A percentile compares a stretch with the other conserved stretches of the same genome.
Conservation (phyloP, 2,888 invertebrate species). For the Fragum fragum region DNA sequence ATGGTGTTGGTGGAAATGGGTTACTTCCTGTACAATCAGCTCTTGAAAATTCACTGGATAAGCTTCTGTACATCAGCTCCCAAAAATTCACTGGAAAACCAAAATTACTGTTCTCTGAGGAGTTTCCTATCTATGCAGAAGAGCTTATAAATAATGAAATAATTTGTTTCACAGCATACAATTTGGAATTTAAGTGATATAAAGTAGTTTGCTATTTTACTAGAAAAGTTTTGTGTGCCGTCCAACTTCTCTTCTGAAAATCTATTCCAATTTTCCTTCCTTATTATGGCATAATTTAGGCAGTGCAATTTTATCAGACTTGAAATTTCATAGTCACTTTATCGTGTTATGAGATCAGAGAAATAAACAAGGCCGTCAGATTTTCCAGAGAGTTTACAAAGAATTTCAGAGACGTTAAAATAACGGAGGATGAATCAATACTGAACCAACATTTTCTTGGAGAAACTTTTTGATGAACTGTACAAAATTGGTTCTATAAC, state of each 20-base stretch:
- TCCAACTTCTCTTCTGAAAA: constrained; percentile 1
- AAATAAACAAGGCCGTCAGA: neutral
- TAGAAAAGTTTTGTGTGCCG: neutral
- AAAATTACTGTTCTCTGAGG: too few relatives aligned
- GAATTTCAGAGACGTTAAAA: neutral
- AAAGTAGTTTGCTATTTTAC: constrained; percentile 1
- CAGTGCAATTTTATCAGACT: constrained; percentile 11
- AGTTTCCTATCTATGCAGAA: too few relatives aligned
- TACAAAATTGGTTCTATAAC: neutral
- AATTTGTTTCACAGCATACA: neutral
- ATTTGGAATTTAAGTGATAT: constrained; percentile 6
- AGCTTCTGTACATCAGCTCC: too few relatives aligned
- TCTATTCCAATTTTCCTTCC: constrained; percentile 12
- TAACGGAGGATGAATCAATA: constrained; percentile 7
- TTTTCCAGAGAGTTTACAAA: neutral
- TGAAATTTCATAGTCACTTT: constrained; percentile 17
- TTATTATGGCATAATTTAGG: constrained; percentile 13
- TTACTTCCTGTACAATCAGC: too few relatives aligned
- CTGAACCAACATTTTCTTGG: neutral
- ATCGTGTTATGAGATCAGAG: constrained; percentile 11
- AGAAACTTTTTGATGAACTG: constrained; percentile 5
- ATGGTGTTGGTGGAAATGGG: too few relatives aligned
- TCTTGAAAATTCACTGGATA: too few relatives aligned
- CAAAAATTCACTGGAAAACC: too few relatives aligned
- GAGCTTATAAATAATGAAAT: neutral